Evolutionary conservation across 2,888 invertebrate genomes (phyloP).

Genomic region (Sphaeridia pumilis): DNA sequence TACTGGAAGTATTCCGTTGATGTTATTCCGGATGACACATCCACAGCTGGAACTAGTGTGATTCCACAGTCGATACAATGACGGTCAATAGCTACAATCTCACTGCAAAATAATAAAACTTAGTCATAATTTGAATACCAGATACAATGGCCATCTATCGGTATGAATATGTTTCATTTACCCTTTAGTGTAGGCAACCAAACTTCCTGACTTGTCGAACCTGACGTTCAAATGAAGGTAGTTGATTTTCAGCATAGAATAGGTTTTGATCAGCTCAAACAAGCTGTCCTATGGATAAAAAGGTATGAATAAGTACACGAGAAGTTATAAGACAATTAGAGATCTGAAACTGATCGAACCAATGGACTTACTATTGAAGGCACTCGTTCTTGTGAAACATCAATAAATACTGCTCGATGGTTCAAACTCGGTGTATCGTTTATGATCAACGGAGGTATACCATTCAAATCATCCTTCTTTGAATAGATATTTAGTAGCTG

Average conservation of each 20-base stretch:
- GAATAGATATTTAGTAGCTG: slow-evolving; percentile 46
- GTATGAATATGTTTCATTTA: slow-evolving; percentile 30
- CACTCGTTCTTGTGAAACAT: slow-evolving; percentile 48
- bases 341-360: neutral
- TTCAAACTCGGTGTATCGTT: slow-evolving; percentile 49
- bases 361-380: slow-evolving; percentile 42
- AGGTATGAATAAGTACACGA: slow-evolving; percentile 10
- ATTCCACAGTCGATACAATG: slow-evolving; percentile 47
- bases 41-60: slow-evolving; percentile 47
- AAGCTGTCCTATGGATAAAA: slow-evolving; percentile 42
- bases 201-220: slow-evolving; percentile 41
- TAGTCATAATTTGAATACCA: slow-evolving; percentile 2
- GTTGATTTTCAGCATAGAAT: slow-evolving; percentile 47
- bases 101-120: slow-evolving; percentile 37
- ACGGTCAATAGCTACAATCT: slow-evolving; percentile 47
- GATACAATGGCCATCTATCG: neutral
- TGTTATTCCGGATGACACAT: slow-evolving; percentile 39
- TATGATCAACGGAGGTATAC: slow-evolving; percentile 42
- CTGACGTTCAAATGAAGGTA: slow-evolving; percentile 45
- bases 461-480: slow-evolving; percentile 37
- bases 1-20: slow-evolving; percentile 42
- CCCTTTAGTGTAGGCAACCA: slow-evolving; percentile 43
- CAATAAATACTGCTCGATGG: slow-evolving; percentile 49
- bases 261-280: slow-evolving; percentile 44
- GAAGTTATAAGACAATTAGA: slow-evolving; percentile 1